Evolutionary conservation across 2,113 vertebrate genomes (phyloP), one percentile per base, ranked within the genome.

Genomic region (Cyrtonyx montezumae): DNA sequence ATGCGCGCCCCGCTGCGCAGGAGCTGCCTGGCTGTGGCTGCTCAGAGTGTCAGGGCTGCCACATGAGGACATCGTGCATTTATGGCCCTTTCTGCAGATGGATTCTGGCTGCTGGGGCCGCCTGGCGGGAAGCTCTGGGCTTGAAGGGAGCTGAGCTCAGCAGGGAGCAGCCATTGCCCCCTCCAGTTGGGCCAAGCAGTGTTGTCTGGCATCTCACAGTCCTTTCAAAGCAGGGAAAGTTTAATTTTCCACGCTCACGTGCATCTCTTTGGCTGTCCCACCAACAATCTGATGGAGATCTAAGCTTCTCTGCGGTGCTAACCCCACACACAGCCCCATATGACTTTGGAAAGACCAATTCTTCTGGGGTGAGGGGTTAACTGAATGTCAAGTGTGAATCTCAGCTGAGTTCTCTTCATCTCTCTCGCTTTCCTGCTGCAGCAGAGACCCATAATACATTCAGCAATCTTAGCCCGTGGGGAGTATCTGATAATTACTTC

Each of bases 401-500:
- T 95, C 91, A 36, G 90, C 80, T 78, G 85, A 87, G 78, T 61
- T 89, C 80, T 79, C 30, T 93, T 53, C 84, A 8, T 75, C 77
- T 95, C 6, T 4, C 51, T 94, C 87, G 65, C 92, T 94, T 80
- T 94, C 53, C 80, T 65, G 49, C 80, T 3, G 1, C 63, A 89
- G 91, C 9, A 9, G 70, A 95, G 79, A 83, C 73, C 85, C 56
- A 34, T 96, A 91, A 96, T 96, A 61, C 84, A 96, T 97, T 94
- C 95, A 94, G 73, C 56, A 92, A 73, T 94, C 67, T 40, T 91
- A 95, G 91, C 96, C 97, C 93, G 58, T 94, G 90, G 95, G 96
- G 93, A 96, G 86, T 94, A 94, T 95, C 92, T 97, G 91, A 94
- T 97, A 97, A 96, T 97, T 96, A 96, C 92, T 96, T 96, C 93